Base-by-base conservation (phyloP, 2,888 invertebrate genomes). In the Andrena bucephala region DNA sequence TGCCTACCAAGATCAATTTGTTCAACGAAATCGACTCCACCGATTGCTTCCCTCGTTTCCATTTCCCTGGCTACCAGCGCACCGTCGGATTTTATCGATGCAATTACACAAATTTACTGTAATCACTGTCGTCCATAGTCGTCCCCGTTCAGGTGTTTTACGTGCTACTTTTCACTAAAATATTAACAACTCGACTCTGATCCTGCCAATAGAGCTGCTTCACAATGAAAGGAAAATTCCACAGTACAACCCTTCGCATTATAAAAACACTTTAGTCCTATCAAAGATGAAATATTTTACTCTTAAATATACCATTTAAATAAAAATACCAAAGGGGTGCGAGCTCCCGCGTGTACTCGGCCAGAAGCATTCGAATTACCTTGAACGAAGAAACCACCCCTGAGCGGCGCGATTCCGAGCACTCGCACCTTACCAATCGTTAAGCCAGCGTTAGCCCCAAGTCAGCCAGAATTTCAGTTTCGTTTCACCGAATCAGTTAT, bases 1-100 rank as follows among this genome's bases (percentile, higher is more conserved):
- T 81, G 79, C 81, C 85, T 67, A 71, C 85, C 62, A 72, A 75
- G 86, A 88, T 87, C 88, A 88, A 88, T 88, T 88, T 88, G 87
- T 85, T 78, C 85, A 73, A 54, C 82, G 82, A 87, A 88, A 87
- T 78, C 67, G 81, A 77, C 81, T 77, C 57, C 60, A 63, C 62
- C 78, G 82, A 81, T 86, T 78, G 78, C 77, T 74, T 79, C 66
- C 69, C 78, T 59, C 68, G 79, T 84, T 72, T 83, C 81, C 85
- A 85, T 87, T 85, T 78, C 72, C 62, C 77, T 77, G 84, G 87
- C 85, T 84, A 66, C 85, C 62, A 57, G 71, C 13, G 59, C 72
- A 24, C 65, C 65, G 66, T 72, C 74, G 73, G 36, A 48, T 62
- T 70, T 75, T 57, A 68, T 71, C 62, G 67, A 36, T 67, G 52